A percentile compares a stretch with the other conserved stretches of the same genome.
These are phyloP conservation scores for Campoplex capitator DNA, from an alignment of 2,888 invertebrate species.

Conservation along the genomic window DNA sequence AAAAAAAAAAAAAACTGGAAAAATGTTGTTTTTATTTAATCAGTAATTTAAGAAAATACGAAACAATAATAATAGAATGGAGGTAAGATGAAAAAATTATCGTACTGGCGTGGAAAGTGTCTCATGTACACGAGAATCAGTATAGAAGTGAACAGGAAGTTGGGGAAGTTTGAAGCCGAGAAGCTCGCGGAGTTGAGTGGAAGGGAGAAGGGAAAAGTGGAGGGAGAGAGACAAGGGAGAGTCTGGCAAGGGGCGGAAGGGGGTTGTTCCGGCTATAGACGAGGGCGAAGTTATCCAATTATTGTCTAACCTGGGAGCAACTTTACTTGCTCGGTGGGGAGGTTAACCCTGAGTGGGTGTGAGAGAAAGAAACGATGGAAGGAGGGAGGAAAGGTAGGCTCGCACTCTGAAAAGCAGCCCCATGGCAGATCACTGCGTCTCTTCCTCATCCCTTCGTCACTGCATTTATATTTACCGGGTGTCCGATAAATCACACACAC, in stretches of 20 bases:
- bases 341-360: slow-evolving; percentile 61
- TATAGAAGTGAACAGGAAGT: slow-evolving; percentile 63
- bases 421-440: slow-evolving; percentile 59
- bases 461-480: neutral
- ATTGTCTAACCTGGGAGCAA: slow-evolving; percentile 85
- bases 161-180: slow-evolving; percentile 62
- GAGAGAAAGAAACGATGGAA: slow-evolving; percentile 60
- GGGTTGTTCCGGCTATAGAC: slow-evolving; percentile 74
- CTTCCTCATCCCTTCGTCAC: slow-evolving; percentile 58
- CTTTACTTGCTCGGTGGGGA: slow-evolving; percentile 80
- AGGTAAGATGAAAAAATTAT: neutral
- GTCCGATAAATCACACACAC: neutral
- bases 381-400: slow-evolving; percentile 64
- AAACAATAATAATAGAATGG: neutral
- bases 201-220: slow-evolving; percentile 79
- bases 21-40: neutral
- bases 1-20: too few species aligned
- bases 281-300: slow-evolving; percentile 84
- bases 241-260: slow-evolving; percentile 78
- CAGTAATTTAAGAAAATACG: neutral
- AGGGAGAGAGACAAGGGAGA: slow-evolving; percentile 78
- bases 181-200: slow-evolving; percentile 69
- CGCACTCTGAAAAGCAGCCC: slow-evolving; percentile 65
- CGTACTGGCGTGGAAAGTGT: slow-evolving; percentile 69
- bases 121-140: slow-evolving; percentile 27